These are phyloP conservation scores for Spheniscus humboldti DNA, from an alignment of 2,797 vertebrate species.

Conservation along the genomic window DNA sequence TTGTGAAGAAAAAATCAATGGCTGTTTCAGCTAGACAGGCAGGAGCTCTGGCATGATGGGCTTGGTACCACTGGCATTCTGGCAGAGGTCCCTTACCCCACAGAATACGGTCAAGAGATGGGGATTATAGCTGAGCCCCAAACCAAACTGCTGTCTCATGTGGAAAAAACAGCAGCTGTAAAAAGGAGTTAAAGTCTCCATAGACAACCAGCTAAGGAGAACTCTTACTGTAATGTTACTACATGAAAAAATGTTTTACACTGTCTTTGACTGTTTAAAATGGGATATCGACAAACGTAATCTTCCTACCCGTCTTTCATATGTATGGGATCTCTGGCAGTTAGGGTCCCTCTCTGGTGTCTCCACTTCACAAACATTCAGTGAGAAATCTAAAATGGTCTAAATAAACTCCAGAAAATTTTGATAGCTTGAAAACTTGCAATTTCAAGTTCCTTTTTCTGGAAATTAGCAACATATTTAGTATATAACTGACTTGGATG, in stretches of 20 bases:
- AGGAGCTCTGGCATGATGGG: neutral
- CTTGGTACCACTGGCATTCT: neutral
- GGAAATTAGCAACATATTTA: neutral
- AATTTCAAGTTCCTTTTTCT: neutral
- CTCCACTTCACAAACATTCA: neutral
- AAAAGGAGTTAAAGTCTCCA: neutral
- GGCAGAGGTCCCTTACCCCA: rapidly evolving
- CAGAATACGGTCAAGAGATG: neutral
- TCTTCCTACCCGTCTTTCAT: rapidly evolving
- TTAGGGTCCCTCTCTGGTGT: neutral
- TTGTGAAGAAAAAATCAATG: neutral
- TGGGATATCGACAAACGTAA: neutral
- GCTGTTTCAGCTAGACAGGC: neutral
- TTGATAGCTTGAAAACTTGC: neutral
- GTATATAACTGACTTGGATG: neutral
- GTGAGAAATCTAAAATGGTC: neutral
- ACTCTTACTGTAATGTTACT: neutral
- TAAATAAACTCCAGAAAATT: neutral
- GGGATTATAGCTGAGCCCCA: neutral
- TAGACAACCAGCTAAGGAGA: neutral
- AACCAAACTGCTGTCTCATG: neutral
- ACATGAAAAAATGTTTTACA: neutral
- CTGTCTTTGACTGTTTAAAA: neutral
- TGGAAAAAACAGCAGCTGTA: neutral
- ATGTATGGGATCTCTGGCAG: neutral